Evolutionary conservation across 1,140 invertebrate genomes (phyloP).

Genomic region (Eurytemora carolleeae): DNA sequence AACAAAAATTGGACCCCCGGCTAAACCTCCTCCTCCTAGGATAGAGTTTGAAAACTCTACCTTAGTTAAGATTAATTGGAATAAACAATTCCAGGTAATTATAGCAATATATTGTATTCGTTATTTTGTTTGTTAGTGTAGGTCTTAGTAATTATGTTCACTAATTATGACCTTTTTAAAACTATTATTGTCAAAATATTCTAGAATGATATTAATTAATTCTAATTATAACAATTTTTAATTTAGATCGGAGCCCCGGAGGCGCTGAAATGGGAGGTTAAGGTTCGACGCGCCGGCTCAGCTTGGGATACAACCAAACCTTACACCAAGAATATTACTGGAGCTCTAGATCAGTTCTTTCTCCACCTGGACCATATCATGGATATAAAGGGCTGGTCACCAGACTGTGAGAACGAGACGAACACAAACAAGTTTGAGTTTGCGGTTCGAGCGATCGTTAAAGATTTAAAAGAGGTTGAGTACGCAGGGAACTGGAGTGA

Average conservation of each 20-base stretch:
- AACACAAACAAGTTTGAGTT: background rate
- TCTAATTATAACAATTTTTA: too few species aligned
- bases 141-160: too few species aligned
- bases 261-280: background rate
- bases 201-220: too few species aligned
- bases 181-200: too few species aligned
- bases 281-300: too few species aligned
- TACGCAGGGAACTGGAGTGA: background rate
- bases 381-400: background rate
- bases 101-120: too few species aligned
- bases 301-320: too few species aligned
- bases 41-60: background rate
- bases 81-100: background rate
- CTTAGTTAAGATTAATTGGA: background rate
- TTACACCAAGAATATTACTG: background rate
- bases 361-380: background rate
- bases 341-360: background rate
- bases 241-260: too few species aligned
- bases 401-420: background rate
- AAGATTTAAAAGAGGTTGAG: background rate
- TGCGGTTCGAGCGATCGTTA: background rate
- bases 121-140: too few species aligned
- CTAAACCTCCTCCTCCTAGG: background rate
- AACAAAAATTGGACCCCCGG: background rate
- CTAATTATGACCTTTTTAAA: too few species aligned